Conservation (phyloP, 2,113 vertebrate species). For the Catharus minimus region DNA sequence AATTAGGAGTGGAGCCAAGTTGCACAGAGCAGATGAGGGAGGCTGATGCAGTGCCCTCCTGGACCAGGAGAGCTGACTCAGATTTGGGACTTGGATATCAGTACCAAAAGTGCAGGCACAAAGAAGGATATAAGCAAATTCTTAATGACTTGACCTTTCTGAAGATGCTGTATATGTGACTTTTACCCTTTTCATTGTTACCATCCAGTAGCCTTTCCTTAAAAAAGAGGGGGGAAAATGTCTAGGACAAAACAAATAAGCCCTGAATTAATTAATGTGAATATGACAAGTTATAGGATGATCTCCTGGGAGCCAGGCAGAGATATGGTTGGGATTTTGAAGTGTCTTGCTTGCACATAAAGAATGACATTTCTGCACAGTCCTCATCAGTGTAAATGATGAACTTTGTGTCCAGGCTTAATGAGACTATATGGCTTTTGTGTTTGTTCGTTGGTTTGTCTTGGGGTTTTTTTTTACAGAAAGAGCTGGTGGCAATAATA, state of each 20-base stretch:
- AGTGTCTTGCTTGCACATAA: not conserved
- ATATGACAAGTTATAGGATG: not conserved
- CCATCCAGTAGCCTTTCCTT: not conserved
- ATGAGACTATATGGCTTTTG: not conserved
- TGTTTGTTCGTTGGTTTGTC: not conserved
- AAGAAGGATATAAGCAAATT: constrained; percentile 23
- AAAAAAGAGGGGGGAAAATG: not conserved
- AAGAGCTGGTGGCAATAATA: not conserved
- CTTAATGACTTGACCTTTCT: constrained; percentile 57
- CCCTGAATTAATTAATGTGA: constrained; percentile 15
- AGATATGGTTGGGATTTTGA: not conserved
- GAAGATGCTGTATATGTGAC: constrained; percentile 7
- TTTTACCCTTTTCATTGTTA: constrained; percentile 49
- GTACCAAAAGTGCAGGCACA: not conserved
- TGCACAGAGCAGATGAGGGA: not conserved
- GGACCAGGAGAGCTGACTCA: not conserved
- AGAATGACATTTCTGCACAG: constrained; percentile 6
- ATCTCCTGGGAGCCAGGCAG: not conserved
- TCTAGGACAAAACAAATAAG: not conserved
- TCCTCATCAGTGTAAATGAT: not conserved
- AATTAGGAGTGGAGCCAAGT: not conserved
- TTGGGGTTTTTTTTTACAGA: not conserved
- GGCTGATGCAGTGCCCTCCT: fast-evolving
- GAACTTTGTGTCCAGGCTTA: not conserved
- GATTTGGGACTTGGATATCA: not conserved